Base-by-base conservation (phyloP, 2,888 invertebrate genomes). In the Amiota minor region DNA sequence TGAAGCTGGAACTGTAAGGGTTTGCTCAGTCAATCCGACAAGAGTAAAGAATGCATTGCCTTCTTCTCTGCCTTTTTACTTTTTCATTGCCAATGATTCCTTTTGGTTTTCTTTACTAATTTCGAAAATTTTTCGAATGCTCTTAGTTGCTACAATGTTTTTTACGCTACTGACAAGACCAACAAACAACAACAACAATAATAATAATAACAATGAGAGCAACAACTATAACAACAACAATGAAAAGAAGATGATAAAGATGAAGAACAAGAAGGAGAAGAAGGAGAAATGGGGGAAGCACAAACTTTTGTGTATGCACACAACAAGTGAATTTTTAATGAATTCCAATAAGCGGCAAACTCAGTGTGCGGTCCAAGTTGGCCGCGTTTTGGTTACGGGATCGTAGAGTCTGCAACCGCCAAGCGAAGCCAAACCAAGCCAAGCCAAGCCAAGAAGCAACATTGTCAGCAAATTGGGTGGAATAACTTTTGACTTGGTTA, bases 41-140 rank as follows among this genome's bases (percentile, higher is more conserved):
- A 81, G 16, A 55, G 23, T 83, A 12, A 20, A 76, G 85, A 20
- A 69, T 69, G 69, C 79, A 74, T 76, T 71, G 61, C 72, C 74
- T 3, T 35, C 20, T 35, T 62, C 20, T 61, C 23, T 9, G 64
- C 20, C 9, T n/a, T n/a, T n/a, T n/a, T n/a, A n/a, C n/a, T n/a
- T n/a, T n/a, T n/a, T 23, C 35, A 18, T 16, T 11, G n/a, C 20
- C 62, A 14, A 23, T 47, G 20, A 20, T 20, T 6, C 46, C 46
- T 20, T 65, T 55, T 62, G 10, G 11, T 59, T 70, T 18, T 11
- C 8, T 88, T 88, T 86, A 86, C 86, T 86, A 86, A 86, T 86
- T 86, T 86, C 83, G 85, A 81, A 86, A 87, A 86, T 87, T 82
- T 87, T 87, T 86, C 81, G 85, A 84, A 79, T 87, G 88, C 83